Evolutionary conservation across 2,888 invertebrate genomes (phyloP).

Genomic region (Zaprionus lineosus): DNA sequence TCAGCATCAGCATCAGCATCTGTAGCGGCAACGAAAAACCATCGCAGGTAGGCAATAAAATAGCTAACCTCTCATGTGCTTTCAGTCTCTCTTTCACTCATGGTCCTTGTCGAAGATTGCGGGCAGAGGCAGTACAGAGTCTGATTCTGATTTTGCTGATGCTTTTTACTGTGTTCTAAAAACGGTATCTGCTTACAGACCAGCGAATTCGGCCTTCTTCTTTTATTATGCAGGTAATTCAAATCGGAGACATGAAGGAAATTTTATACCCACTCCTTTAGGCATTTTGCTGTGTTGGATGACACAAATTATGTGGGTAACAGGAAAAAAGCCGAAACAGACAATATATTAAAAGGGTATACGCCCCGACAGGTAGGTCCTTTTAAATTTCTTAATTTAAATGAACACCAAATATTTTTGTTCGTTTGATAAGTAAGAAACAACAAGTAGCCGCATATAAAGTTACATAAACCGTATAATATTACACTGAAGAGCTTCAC

Average conservation of each 20-base stretch:
- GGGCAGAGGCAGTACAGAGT: background rate
- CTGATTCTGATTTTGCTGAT: conserved; percentile 16
- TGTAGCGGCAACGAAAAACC: conserved; percentile 9
- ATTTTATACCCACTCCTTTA: conserved; percentile 56
- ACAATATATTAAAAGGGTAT: conserved; percentile 31
- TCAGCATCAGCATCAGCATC: background rate
- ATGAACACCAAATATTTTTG: conserved; percentile 51
- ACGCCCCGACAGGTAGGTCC: conserved; percentile 59
- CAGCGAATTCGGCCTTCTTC: conserved; percentile 40
- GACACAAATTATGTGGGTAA: conserved; percentile 54
- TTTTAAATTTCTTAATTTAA: conserved; percentile 55
- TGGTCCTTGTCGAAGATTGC: conserved; percentile 12
- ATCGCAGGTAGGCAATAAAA: conserved; percentile 39
- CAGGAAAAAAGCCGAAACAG: conserved; percentile 4
- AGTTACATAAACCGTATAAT: conserved; percentile 64
- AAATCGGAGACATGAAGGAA: conserved; percentile 72
- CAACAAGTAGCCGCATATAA: conserved; percentile 52
- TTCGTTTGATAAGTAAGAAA: conserved; percentile 46
- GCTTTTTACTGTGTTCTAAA: conserved; percentile 36
- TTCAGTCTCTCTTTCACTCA: conserved; percentile 13
- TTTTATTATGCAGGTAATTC: conserved; percentile 55
- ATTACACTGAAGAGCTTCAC: conserved; percentile 43
- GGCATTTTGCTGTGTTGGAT: background rate
- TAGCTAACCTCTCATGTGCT: conserved; percentile 7
- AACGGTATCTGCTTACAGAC: conserved; percentile 75